Conservation (phyloP, 1,140 invertebrate genomes). For the Drepana arcuata region DNA sequence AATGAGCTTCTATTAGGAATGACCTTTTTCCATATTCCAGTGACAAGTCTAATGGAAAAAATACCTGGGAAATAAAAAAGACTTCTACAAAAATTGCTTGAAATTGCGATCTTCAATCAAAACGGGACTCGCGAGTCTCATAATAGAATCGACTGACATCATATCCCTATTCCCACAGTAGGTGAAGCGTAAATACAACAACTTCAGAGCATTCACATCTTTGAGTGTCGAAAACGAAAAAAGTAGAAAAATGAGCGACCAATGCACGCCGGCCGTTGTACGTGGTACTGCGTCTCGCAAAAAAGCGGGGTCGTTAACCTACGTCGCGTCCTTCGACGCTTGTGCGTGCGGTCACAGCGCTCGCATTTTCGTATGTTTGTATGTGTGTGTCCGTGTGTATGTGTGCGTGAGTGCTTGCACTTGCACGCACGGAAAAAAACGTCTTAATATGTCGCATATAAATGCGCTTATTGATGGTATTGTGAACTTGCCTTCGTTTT, state of each 20-base stretch:
- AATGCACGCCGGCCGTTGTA: slow-evolving; percentile 51
- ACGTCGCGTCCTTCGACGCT: slow-evolving; percentile 56
- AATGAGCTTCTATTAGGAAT: no score
- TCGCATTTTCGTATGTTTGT: slow-evolving; percentile 21
- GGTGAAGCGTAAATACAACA: slow-evolving; percentile 8
- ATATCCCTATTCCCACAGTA: slow-evolving; percentile 52
- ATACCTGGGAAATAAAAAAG: no score
- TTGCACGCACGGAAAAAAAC: slow-evolving; percentile 20
- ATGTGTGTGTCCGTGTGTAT: slow-evolving; percentile 44
- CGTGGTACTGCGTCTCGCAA: slow-evolving; percentile 51
- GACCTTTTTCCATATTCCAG: no score
- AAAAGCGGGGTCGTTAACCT: slow-evolving; percentile 60
- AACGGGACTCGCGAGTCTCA: slow-evolving; percentile 2
- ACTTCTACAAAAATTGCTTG: no score
- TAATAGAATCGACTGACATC: slow-evolving; percentile 36
- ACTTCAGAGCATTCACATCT: slow-evolving; percentile 13
- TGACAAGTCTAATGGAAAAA: no score
- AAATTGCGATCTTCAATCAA: no score
- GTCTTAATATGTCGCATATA: no score
- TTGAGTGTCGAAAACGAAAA: slow-evolving; percentile 34
- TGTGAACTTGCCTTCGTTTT: no score
- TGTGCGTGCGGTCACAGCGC: slow-evolving; percentile 30
- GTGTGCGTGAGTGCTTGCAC: neutral
- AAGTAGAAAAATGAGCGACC: slow-evolving; percentile 47
- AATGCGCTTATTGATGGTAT: no score